Base-by-base conservation (phyloP, 2,888 invertebrate genomes). In the Apodemia duryi region DNA sequence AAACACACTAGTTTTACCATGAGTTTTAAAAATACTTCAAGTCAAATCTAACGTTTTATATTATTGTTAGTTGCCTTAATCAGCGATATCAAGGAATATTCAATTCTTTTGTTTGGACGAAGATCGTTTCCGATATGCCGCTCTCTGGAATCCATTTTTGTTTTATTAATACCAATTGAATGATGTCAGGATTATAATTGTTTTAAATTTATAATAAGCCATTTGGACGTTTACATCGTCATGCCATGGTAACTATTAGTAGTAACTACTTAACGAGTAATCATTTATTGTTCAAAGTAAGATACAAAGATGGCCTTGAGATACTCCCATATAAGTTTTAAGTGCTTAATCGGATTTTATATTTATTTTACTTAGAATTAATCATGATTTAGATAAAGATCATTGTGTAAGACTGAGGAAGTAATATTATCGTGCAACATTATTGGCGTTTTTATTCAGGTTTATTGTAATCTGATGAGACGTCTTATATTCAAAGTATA, bases 121-220 rank as follows among this genome's bases (percentile, higher is more conserved):
- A 57, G 57, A 57, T 57, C 57, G 57, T 57, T 57, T 57, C 57
- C 57, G 57, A 69, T 70, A 70, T 67, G 67, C 69, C 64, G 65
- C 61, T 52, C 69, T 68, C 70, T 70, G 69, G 70, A 60, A 62
- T 62, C 70, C 69, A 66, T 67, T 69, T 70, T 70, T 68, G 67
- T 70, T 68, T 70, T 71, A 69, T 69, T 68, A 67, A 70, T 69
- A 69, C 67, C 69, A 70, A 70, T 71, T 71, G 68, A 69, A 69
- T 71, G 66, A 70, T 69, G 64, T 62, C 68, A 41, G 70, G 63
- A 63, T 64, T 67, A 69, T 69, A 68, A 70, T 71, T 71, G 67
- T 66, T 70, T 67, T 66, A 65, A 68, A 70, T 67, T 66, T 67
- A 57, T 67, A 67, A 68, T 66, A 52, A 66, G 60, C 51, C 67